A percentile compares a stretch with the other conserved stretches of the same genome.
Conservation (phyloP, 2,888 invertebrate genomes). For the Acanthopleura granulata region DNA sequence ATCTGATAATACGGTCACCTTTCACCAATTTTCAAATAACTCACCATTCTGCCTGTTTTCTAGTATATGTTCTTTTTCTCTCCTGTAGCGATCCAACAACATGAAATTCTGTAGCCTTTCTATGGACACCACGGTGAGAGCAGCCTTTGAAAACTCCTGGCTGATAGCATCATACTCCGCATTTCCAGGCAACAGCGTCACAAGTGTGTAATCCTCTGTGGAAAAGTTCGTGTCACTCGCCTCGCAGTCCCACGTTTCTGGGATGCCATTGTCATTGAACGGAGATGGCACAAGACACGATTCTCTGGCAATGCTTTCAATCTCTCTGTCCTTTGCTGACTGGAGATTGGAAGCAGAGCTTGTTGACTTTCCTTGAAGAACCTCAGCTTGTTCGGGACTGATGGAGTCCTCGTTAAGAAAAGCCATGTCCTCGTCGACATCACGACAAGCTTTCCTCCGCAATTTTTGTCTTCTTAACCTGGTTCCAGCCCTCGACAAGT, state of each 20-base stretch:
- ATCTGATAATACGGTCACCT: no score
- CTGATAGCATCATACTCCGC: slow-evolving; percentile 36
- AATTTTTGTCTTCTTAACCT: no score
- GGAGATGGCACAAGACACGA: slow-evolving; percentile 23
- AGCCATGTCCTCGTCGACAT: no score
- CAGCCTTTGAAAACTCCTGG: slow-evolving; percentile 38
- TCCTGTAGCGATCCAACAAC: slow-evolving; percentile 35
- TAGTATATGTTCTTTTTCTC: slow-evolving; percentile 35
- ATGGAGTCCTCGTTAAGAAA: no score
- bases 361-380: no score
- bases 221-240: not conserved
- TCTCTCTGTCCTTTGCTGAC: no score
- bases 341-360: not conserved
- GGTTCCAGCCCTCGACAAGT: no score
- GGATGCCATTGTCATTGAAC: slow-evolving; percentile 29
- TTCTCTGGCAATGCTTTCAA: not conserved
- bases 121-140: slow-evolving; percentile 33
- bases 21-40: no score
- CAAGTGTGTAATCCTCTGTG: slow-evolving; percentile 10
- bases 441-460: no score
- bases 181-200: slow-evolving; percentile 23
- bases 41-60: slow-evolving; percentile 31
- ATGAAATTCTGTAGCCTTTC: slow-evolving; percentile 36
- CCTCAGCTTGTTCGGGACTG: no score
- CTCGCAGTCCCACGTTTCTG: slow-evolving; percentile 33